phyloP scores from a whole-genome alignment of 2,113 vertebrate species.

The Colossoma macropomum region DNA sequence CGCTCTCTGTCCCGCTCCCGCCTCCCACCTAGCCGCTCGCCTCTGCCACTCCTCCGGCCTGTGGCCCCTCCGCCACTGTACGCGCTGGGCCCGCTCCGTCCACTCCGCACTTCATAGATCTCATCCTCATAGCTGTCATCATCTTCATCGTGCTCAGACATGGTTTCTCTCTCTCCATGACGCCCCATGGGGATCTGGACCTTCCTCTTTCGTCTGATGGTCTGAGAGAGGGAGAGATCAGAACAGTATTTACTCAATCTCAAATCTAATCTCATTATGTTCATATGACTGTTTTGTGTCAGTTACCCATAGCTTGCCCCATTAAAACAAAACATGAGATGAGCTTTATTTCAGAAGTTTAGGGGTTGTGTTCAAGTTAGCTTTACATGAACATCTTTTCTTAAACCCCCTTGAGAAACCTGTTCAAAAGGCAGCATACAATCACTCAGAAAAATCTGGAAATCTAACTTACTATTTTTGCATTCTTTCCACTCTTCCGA shows the following conservation, averaged over 20 bases:
- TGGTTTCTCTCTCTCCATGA: conserved; percentile 88
- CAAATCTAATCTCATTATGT: not conserved
- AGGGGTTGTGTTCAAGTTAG: too few relatives aligned
- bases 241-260: not conserved
- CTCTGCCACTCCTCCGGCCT: conserved; percentile 76
- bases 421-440: not conserved
- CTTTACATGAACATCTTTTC: too few relatives aligned
- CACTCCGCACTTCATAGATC: conserved; percentile 83
- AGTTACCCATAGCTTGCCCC: too few relatives aligned
- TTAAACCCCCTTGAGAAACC: too few relatives aligned
- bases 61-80: conserved; percentile 76
- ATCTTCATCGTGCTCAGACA: conserved; percentile 93
- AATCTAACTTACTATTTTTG: conserved; percentile 93
- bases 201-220: conserved; percentile 96
- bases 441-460: not conserved
- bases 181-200: conserved; percentile 90
- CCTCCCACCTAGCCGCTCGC: conserved; percentile 82
- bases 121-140: conserved; percentile 97
- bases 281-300: not conserved
- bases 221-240: conserved; percentile 74
- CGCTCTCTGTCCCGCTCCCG: conserved; percentile 83
- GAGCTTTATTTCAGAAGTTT: too few relatives aligned
- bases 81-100: conserved; percentile 75
- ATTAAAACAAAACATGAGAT: too few relatives aligned
- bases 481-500: conserved; percentile 98